These are phyloP conservation scores for Emydura subglobosa DNA, from an alignment of 2,113 vertebrate species.

Conservation along the genomic window DNA sequence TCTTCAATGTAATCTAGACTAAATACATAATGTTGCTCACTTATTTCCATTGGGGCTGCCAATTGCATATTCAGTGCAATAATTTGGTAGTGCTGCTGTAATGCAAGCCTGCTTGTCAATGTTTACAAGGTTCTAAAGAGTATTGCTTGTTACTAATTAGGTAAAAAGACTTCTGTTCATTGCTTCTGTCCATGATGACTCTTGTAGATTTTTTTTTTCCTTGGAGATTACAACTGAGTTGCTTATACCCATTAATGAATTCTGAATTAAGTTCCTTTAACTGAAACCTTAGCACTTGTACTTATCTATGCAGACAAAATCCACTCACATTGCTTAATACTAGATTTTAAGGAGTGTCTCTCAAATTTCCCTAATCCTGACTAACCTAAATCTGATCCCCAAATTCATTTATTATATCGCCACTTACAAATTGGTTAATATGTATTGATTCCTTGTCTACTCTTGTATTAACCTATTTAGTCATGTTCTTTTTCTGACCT, in stretches of 20 bases:
- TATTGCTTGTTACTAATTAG: rapidly evolving
- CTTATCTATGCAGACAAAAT: background rate
- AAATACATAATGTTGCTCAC: background rate
- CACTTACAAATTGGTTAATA: background rate
- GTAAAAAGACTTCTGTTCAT: background rate
- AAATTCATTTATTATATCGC: background rate
- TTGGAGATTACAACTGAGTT: background rate
- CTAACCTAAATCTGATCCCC: background rate
- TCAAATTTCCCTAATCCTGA: background rate
- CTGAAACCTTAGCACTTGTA: background rate
- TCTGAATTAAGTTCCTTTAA: background rate
- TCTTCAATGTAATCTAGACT: background rate
- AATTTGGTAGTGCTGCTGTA: background rate
- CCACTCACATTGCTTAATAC: background rate
- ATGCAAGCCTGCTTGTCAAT: background rate
- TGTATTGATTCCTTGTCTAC: background rate
- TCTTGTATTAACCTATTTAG: background rate
- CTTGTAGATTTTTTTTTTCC: background rate
- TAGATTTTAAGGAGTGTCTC: background rate
- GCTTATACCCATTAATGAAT: background rate
- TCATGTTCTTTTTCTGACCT: background rate
- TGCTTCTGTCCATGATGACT: background rate
- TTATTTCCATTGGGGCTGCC: background rate
- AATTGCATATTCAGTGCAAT: background rate
- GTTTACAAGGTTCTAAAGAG: background rate